Percentiles rank a stretch among this genome's conserved stretches.
These are phyloP conservation scores for Todus mexicanus DNA, from an alignment of 2,797 vertebrate genomes.

Conservation along the genomic window DNA sequence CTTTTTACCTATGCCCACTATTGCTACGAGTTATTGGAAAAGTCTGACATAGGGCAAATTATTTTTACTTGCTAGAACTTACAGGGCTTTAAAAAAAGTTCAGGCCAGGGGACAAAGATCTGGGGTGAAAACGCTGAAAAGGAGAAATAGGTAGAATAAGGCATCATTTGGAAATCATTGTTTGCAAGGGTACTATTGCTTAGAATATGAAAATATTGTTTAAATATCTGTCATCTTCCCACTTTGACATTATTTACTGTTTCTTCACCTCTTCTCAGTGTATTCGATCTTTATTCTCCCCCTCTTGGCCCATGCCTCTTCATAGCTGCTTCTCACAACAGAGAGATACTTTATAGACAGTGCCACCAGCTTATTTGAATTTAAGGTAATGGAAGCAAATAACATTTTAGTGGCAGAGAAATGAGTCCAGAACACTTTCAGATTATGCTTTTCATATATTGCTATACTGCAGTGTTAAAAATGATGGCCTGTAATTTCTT, in stretches of 20 bases:
- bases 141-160: not conserved
- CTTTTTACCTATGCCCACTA: not conserved
- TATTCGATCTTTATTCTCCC: not conserved
- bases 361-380: not conserved
- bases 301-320: not conserved
- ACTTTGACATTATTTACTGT: not conserved
- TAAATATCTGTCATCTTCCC: not conserved
- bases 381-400: slow-evolving; percentile 50
- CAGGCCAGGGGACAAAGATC: not conserved
- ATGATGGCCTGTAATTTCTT: slow-evolving; percentile 41
- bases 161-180: not conserved
- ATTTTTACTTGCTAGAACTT: not conserved
- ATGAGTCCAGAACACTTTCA: slow-evolving; percentile 27
- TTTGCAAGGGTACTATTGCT: not conserved
- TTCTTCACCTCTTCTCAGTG: not conserved
- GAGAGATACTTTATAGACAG: not conserved
- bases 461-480: slow-evolving; percentile 17
- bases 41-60: not conserved
- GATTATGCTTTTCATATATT: slow-evolving; percentile 29
- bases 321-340: not conserved
- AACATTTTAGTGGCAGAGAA: slow-evolving; percentile 39
- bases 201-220: not conserved
- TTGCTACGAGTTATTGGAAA: not conserved
- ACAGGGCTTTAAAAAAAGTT: not conserved
- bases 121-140: not conserved